Evolutionary conservation across 2,888 invertebrate genomes (phyloP).

Genomic region (Pecten maximus): DNA sequence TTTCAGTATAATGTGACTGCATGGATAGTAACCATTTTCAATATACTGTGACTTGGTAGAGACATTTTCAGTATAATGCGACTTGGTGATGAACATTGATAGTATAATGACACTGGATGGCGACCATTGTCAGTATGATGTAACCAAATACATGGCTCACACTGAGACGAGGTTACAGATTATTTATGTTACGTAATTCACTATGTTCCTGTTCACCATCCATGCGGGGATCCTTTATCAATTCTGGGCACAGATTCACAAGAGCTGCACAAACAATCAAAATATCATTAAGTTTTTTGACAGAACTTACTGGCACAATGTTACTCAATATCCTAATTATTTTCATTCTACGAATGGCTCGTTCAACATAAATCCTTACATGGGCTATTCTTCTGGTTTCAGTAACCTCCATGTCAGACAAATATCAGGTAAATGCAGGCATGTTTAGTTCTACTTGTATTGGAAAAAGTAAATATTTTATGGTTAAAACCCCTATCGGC

Average conservation of each 20-base stretch:
- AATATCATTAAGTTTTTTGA: background rate
- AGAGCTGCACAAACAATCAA: background rate
- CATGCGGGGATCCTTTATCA: background rate
- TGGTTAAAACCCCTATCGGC: background rate
- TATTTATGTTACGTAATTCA: too few relatives aligned
- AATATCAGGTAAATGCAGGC: background rate
- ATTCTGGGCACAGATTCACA: background rate
- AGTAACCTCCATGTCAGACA: background rate
- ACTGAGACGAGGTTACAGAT: too few relatives aligned
- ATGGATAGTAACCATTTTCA: too few relatives aligned
- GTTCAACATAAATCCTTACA: background rate
- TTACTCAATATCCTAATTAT: background rate
- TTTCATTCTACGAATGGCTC: background rate
- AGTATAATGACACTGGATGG: too few relatives aligned
- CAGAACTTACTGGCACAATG: background rate
- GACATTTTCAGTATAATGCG: too few relatives aligned
- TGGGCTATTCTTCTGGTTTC: background rate
- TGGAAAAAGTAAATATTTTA: background rate
- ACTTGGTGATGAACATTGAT: too few relatives aligned
- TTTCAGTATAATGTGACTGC: too few relatives aligned
- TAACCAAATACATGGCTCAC: too few relatives aligned
- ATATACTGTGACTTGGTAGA: too few relatives aligned
- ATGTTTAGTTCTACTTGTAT: constrained; percentile 34
- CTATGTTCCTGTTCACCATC: background rate
- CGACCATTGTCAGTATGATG: too few relatives aligned